Base-by-base conservation (phyloP, 2,113 vertebrate species). In the Carassius carassius region DNA sequence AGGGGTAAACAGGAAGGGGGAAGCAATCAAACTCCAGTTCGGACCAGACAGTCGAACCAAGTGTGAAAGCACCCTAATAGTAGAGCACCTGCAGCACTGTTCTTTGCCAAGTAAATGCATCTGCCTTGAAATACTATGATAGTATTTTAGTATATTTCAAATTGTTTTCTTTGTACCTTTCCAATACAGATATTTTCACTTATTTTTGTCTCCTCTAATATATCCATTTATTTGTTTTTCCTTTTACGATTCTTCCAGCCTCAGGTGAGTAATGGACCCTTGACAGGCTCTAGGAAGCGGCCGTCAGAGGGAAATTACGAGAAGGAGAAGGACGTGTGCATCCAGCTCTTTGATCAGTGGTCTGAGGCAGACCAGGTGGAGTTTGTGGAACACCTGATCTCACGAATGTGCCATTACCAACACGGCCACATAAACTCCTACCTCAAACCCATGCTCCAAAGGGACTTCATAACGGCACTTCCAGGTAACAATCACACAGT, bases 341-440 rank as follows among this genome's bases (percentile, higher is more conserved):
- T 99, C 90, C 96, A 96, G 88, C 96, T 97, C 86, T 99, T 99
- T 93, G 98, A 99, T 95, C 97, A 99, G 96, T 99, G 98, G 98
- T 99, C 98, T 87, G 97, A 99, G 90, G 96, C 97, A 14, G 98
- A 99, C 95, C 98, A 99, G 91, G 97, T 99, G 89, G 97, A 99
- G 90, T 99, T 99, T 94, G 98, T 99, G 91, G 98, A 99, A 91
- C 98, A 98, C 91, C 96, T 99, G 90, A 99, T 99, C 94, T 99
- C 98, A 90, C 97, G 97, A 90, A 99, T 99, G 98, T 99, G 98
- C 96, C 98, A 99, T 93, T 99, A 99, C 93, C 98, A 99, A 95
- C 97, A 99, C 95, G 98, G 98, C 93, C 98, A 99, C 96, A 99
- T 99, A 93, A 99, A 99, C 95, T 99, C 98, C 84, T 99, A 99